phyloP scores from a whole-genome alignment of 2,113 vertebrate species.

The Delphinus delphis region DNA sequence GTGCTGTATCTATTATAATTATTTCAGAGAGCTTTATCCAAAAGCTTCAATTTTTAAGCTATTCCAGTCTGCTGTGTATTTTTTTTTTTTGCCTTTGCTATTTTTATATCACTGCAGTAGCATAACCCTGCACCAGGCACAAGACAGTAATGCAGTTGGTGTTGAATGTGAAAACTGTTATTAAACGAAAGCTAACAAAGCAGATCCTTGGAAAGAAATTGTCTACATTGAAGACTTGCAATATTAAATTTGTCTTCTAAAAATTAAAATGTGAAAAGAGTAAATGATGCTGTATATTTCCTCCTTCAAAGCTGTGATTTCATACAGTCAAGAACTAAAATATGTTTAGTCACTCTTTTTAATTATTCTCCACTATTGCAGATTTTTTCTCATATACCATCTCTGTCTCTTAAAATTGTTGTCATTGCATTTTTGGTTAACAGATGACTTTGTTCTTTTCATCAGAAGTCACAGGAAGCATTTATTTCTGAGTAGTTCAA shows the following conservation, averaged over 20 bases:
- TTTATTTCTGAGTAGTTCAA: background rate
- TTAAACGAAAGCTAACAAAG: constrained; percentile 51
- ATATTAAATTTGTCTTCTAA: background rate
- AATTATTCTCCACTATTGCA: background rate
- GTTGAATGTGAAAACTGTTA: constrained; percentile 35
- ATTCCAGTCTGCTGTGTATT: constrained; percentile 1
- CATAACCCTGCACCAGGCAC: background rate
- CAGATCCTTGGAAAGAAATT: constrained; percentile 55
- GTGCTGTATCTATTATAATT: constrained; percentile 40
- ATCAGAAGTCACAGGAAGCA: background rate
- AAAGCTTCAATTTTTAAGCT: constrained; percentile 15
- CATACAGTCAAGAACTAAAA: background rate
- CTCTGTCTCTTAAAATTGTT: background rate
- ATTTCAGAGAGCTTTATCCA: background rate
- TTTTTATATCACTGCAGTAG: constrained; percentile 54
- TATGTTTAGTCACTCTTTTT: background rate
- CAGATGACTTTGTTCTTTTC: background rate
- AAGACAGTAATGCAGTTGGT: constrained; percentile 25
- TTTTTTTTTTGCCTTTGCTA: constrained; percentile 54
- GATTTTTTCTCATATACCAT: background rate
- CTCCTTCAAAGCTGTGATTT: background rate
- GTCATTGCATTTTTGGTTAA: background rate
- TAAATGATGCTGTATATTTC: background rate
- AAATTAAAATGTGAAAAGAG: constrained; percentile 14
- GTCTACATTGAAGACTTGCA: background rate